These are phyloP conservation scores for Mythimna impura DNA, from an alignment of 2,888 invertebrate species.

Conservation along the genomic window DNA sequence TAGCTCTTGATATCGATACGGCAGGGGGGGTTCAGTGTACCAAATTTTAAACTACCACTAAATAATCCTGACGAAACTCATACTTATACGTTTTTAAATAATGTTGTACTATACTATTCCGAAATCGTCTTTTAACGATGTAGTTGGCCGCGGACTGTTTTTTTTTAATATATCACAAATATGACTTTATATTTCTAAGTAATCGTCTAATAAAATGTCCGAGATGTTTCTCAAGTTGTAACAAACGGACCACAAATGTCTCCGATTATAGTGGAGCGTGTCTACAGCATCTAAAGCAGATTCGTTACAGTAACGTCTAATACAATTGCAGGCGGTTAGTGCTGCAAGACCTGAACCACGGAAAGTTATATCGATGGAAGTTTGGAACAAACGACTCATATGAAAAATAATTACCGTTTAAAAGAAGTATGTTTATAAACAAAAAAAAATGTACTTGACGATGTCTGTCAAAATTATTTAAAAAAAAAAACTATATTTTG, in stretches of 20 bases:
- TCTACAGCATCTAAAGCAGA: slow-evolving; percentile 21
- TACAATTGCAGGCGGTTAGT: slow-evolving; percentile 15
- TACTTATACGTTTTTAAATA: neutral
- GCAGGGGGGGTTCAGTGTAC: slow-evolving; percentile 2
- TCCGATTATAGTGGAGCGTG: neutral
- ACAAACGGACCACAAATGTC: slow-evolving; percentile 1
- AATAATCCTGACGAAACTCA: neutral
- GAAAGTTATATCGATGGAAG: slow-evolving; percentile 8
- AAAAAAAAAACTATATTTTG: neutral
- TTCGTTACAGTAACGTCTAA: slow-evolving; percentile 5
- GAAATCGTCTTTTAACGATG: neutral
- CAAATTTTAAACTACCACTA: neutral
- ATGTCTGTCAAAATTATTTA: neutral
- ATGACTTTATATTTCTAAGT: neutral
- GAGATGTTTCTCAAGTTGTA: neutral
- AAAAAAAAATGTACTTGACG: neutral
- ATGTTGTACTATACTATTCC: neutral
- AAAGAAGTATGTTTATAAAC: neutral
- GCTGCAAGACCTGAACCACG: neutral
- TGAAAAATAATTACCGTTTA: neutral
- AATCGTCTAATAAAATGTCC: neutral
- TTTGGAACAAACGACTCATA: slow-evolving; percentile 5
- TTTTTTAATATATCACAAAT: neutral
- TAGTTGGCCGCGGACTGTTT: neutral
- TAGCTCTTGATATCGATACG: slow-evolving; percentile 32